These are phyloP conservation scores for Galerucella calmariensis DNA, from an alignment of 2,888 invertebrate genomes.

Conservation along the genomic window DNA sequence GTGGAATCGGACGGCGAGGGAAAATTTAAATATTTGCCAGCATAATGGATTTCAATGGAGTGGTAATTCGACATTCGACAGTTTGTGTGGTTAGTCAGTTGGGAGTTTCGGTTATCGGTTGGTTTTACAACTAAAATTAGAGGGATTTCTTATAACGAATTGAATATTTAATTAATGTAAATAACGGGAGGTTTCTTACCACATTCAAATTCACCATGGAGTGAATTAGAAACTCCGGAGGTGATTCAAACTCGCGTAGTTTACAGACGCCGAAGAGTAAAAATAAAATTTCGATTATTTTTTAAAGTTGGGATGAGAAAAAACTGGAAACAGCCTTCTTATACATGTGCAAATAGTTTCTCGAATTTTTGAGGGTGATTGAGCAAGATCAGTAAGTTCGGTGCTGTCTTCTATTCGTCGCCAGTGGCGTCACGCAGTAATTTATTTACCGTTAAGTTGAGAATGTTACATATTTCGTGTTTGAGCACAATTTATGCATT, in stretches of 20 bases:
- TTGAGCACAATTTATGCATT: no score
- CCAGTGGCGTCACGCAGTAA: no score
- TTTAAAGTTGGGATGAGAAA: no score
- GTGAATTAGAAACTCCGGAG: not conserved
- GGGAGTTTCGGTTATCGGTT: not conserved
- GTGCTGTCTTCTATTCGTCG: no score
- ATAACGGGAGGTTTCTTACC: not conserved
- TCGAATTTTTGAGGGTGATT: no score
- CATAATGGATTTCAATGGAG: constrained; percentile 35
- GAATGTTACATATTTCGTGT: no score
- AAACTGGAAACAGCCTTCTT: no score
- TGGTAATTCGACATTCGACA: constrained; percentile 32
- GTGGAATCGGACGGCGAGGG: constrained; percentile 9
- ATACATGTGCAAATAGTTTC: no score
- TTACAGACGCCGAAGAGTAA: not conserved
- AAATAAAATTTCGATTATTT: not conserved
- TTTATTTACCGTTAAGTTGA: no score
- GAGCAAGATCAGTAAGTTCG: no score
- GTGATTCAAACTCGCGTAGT: not conserved
- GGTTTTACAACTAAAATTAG: not conserved
- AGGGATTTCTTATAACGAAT: constrained; percentile 16
- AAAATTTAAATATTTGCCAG: constrained; percentile 35
- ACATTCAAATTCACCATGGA: not conserved
- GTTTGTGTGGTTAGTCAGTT: constrained; percentile 26
- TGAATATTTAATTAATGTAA: constrained; percentile 14